phyloP scores from a whole-genome alignment of 2,113 vertebrate genomes.

The Laticauda laticaudata region DNA sequence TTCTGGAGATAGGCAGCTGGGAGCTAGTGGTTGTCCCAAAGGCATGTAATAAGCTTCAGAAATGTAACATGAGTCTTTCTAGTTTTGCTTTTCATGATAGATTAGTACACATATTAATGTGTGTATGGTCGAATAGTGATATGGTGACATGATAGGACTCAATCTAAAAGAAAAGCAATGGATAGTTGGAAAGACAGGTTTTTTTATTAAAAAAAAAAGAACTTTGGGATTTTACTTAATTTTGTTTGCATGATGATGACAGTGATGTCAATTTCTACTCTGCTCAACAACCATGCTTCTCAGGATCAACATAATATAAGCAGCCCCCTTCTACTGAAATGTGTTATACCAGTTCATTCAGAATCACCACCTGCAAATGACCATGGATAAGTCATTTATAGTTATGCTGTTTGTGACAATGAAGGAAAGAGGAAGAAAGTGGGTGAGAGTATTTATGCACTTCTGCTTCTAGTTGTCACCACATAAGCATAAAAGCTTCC shows the following conservation, averaged over 20 bases:
- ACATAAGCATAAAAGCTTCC: slow-evolving; percentile 20
- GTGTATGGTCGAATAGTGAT: background rate
- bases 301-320: background rate
- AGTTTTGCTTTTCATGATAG: background rate
- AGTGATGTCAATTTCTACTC: background rate
- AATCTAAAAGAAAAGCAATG: background rate
- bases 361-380: background rate
- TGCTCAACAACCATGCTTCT: background rate
- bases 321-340: background rate
- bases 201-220: background rate
- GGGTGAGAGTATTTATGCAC: slow-evolving; percentile 31
- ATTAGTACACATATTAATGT: background rate
- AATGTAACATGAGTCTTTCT: background rate
- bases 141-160: background rate
- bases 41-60: background rate
- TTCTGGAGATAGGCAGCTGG: background rate
- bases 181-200: background rate
- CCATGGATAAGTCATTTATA: background rate
- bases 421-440: slow-evolving; percentile 11
- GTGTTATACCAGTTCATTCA: background rate
- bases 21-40: background rate
- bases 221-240: background rate
- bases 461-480: background rate
- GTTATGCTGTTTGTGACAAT: slow-evolving; percentile 35
- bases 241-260: background rate